These are phyloP conservation scores for Luidia sarsii DNA, from an alignment of 53 echinoderm and acorn worm genomes.

Conservation along the genomic window DNA sequence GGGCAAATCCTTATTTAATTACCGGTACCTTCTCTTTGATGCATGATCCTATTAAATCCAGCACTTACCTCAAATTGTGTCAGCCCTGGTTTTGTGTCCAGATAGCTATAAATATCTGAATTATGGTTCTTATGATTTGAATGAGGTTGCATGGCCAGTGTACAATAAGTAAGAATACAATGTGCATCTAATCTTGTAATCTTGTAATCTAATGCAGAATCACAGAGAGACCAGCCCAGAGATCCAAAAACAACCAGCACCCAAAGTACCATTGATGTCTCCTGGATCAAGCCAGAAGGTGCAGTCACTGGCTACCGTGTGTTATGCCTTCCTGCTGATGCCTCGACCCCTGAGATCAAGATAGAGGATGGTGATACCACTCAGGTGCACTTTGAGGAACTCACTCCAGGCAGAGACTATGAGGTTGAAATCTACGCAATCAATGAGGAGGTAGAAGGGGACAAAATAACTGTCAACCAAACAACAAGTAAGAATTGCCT, in stretches of 20 bases:
- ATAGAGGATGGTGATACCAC: slow-evolving; percentile 62
- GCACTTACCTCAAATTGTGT: no score
- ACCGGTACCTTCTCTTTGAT: no score
- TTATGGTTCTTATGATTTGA: no score
- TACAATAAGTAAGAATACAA: no score
- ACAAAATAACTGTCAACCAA: slow-evolving; percentile 60
- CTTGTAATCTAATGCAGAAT: slow-evolving; percentile 18
- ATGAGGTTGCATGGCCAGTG: no score
- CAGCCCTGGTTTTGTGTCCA: no score
- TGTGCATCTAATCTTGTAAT: no score
- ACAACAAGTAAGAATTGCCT: slow-evolving; percentile 78
- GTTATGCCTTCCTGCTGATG: slow-evolving; percentile 49
- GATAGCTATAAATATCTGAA: no score
- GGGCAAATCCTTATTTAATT: no score
- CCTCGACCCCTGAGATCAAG: slow-evolving; percentile 56
- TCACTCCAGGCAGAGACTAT: slow-evolving; percentile 68
- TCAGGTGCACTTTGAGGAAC: slow-evolving; percentile 52
- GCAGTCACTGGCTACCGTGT: slow-evolving; percentile 58
- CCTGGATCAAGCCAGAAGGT: slow-evolving; percentile 69
- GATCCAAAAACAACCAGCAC: slow-evolving; percentile 53
- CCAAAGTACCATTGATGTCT: slow-evolving; percentile 33
- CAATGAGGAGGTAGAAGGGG: slow-evolving; percentile 74
- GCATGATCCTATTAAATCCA: no score
- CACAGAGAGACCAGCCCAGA: slow-evolving; percentile 43
- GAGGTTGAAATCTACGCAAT: slow-evolving; percentile 74